Conservation (phyloP, 2,113 vertebrate species). For the Microcebus griseorufus region DNA sequence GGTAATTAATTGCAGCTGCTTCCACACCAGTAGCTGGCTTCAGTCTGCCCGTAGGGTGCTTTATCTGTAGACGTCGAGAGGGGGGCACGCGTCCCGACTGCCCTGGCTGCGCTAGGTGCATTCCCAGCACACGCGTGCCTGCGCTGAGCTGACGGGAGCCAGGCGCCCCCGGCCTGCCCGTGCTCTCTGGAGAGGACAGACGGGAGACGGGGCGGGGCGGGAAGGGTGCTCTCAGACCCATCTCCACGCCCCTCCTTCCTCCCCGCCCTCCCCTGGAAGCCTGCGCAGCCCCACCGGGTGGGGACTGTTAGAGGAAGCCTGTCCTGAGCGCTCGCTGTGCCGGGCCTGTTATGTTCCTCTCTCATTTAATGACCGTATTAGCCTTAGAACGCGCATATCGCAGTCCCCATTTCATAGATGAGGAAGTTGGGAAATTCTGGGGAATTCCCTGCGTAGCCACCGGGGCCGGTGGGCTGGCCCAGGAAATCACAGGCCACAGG, state of each 20-base stretch:
- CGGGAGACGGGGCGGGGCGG: fast-evolving
- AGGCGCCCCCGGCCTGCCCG: not conserved
- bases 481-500: not conserved
- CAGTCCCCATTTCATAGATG: constrained; percentile 56
- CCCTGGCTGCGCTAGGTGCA: constrained; percentile 24
- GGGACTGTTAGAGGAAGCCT: not conserved
- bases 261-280: not conserved
- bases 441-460: constrained; percentile 57
- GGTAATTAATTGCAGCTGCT: constrained; percentile 78
- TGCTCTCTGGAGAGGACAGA: not conserved
- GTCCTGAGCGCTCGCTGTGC: not conserved
- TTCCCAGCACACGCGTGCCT: not conserved
- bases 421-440: constrained; percentile 50
- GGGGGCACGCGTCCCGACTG: not conserved
- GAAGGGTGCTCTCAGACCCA: too few species aligned
- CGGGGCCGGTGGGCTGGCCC: not conserved
- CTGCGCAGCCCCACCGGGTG: fast-evolving
- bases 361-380: not conserved
- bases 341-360: not conserved
- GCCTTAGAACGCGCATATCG: not conserved
- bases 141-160: not conserved
- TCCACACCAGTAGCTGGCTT: constrained; percentile 59
- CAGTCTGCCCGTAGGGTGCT: not conserved
- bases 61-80: constrained; percentile 59
- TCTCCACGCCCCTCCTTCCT: not conserved